Base-by-base conservation (phyloP, 2,113 vertebrate genomes). In the Nothobranchius kuhntae region DNA sequence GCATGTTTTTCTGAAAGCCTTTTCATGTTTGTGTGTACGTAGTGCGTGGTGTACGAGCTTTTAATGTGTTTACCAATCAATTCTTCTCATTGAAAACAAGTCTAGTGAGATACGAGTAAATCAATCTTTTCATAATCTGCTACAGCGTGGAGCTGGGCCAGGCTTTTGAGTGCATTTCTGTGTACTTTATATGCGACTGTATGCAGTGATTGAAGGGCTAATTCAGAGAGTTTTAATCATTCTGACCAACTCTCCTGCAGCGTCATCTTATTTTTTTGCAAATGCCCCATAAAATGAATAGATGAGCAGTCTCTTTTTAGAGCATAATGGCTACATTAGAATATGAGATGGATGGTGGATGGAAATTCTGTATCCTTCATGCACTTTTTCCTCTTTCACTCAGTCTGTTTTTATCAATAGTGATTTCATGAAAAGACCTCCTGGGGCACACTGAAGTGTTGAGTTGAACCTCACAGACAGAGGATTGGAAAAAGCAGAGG, bases 301-400 rank as follows among this genome's bases (percentile, higher is more conserved):
- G 72, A 89, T 78, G 86, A 91, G 79, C 71, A 40, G 81, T 80
- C 84, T 89, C 77, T 82, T 83, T 84, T 86, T 81, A 73, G 79
- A 90, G 71, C 78, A 69, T 86, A 90, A 89, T 87, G 80, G 90
- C 75, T 75, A 55, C 86, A 90, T 91, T 82, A 85, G 81, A 89
- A 86, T 82, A 86, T 60, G 83, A 88, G 82, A 90, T 82, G 80
- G 84, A 88, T 82, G 21, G 82, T 30, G 65, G 84, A 82, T 81
- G 76, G 78, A 76, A 82, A 76, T 71, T 60, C 68, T 61, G 73
- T 72, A 79, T 81, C 75, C 71, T 80, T 82, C 80, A 84, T 76
- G 60, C 68, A 53, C 67, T 71, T 75, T 79, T 69, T 45, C 53
- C 68, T 75, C 58, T 73, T 71, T 66, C 65, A 65, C 81, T 40